Evolutionary conservation across 2,113 vertebrate species (phyloP), one percentile per base, ranked within the genome.

Genomic region (Bungarus multicinctus): DNA sequence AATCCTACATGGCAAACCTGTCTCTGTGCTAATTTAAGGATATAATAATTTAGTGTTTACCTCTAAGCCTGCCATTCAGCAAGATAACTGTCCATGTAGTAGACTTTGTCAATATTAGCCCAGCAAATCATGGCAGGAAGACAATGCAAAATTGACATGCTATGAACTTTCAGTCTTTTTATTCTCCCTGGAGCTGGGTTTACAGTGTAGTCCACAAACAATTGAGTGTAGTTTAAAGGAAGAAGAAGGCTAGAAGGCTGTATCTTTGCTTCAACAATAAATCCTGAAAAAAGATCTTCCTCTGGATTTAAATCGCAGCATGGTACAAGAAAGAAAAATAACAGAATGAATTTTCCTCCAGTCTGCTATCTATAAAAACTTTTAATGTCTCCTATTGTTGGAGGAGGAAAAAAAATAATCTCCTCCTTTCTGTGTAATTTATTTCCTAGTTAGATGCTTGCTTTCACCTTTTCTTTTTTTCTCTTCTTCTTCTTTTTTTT

Each of bases 31-130:
- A 34, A 64, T 74, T 20, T 52, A 52, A 57, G 39, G 55, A 88
- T 89, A 89, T 81, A 81, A 87, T 89, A 69, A 92, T 92, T n/a
- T 55, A 53, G 90, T 23, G 55, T 93, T 45, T 39, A 52, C 87
- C 7, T 91, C 43, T 90, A 89, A 94, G 52, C 34, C 87, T 92
- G 85, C 0, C 52, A 45, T 89, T 89, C 60, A 89, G 34, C 43
- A 34, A 0, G 2, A 30, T 90, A 60, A 47, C 74, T 50, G 27
- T 91, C 45, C 53, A n/a, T 22, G 87, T 85, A 85, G 54, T 2
- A 8, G 89, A 8, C 60, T 89, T 85, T 64, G 89, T 57, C 34
- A 2, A 1, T 4, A 90, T 55, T 45, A 93, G 39, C 27, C 91
- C 23, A 20, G 88, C 0, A 0, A 91, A 87, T 87, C 22, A 2